These are phyloP conservation scores for Lamellibrachia satsuma DNA, from an alignment of 2,888 invertebrate genomes.

Conservation along the genomic window DNA sequence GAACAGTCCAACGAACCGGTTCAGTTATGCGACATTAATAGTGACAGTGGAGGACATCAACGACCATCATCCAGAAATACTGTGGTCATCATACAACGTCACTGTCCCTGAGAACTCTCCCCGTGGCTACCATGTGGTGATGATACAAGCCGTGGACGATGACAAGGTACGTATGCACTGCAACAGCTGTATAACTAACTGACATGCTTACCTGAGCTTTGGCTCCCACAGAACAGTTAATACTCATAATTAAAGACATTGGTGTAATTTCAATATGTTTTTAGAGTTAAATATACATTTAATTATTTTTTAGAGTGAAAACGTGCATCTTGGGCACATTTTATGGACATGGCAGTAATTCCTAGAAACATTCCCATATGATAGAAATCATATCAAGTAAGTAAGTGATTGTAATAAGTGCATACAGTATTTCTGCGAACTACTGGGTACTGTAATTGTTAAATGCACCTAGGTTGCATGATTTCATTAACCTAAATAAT, in stretches of 20 bases:
- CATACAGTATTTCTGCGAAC: no score
- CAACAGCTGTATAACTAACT: background rate
- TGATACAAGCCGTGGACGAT: conserved; percentile 28
- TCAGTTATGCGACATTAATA: conserved; percentile 33
- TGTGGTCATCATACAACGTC: conserved; percentile 22
- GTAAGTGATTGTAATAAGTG: no score
- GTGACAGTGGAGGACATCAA: conserved; percentile 34
- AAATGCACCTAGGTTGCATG: no score
- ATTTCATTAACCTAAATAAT: no score
- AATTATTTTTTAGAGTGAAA: no score
- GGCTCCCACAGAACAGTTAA: no score
- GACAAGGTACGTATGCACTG: conserved; percentile 21
- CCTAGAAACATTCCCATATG: no score
- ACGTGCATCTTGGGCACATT: no score
- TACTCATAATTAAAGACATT: background rate
- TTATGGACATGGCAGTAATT: no score
- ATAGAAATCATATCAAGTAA: no score
- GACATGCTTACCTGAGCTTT: no score
- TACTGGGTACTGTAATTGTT: no score
- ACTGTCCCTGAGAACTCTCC: conserved; percentile 37
- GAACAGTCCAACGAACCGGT: conserved; percentile 31
- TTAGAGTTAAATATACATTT: background rate
- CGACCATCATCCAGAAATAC: conserved; percentile 32
- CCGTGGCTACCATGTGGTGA: conserved; percentile 29
- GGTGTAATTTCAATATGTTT: background rate